Evolutionary conservation across 2,797 vertebrate genomes (phyloP), one percentile per base, ranked within the genome.

Genomic region (Prionace glauca): DNA sequence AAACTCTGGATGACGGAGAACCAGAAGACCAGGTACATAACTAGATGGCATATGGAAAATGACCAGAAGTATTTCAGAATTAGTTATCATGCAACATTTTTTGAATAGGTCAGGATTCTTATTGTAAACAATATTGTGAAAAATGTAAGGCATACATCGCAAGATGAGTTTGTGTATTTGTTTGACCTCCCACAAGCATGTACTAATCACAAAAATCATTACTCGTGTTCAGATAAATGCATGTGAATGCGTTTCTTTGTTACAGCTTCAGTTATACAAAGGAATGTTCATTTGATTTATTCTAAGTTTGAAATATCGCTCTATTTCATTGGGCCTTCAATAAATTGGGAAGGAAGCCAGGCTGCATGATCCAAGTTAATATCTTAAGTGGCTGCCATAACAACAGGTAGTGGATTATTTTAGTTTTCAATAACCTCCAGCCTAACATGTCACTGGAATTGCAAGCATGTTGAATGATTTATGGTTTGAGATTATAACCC

Each of bases 11-110:
- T 50, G 93, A 77, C 3, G 29, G 45, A 8, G 93, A 95, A 14
- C 71, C 71, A 56, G 93, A 95, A 95, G 71, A 77, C 71, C 93
- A 95, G 93, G 93, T 95, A 95, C 45, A 60, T 56, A 60, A 95
- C 4, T 56, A n/a, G 45, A 69, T 56, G 45, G 41, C 71, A 72
- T 77, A 77, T 29, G 56, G 74, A 77, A 77, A 56, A 74, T 16
- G 29, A 50, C 29, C 18, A n/a, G 50, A 74, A 65, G 32, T 60
- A 91, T 91, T 91, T 65, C 60, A 65, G 45, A 77, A 94, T 77
- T 95, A 26, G 56, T 94, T 50, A 50, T 77, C 56, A 36, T 62
- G 26, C n/a, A 91, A 60, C 11, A 16, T 20, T 65, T 91, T 16
- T 45, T 77, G 26, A 74, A 16, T 32, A 41, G 24, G 77, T 77